Evolutionary conservation across 2,888 invertebrate genomes (phyloP).

Genomic region (Tiliacea aurago): DNA sequence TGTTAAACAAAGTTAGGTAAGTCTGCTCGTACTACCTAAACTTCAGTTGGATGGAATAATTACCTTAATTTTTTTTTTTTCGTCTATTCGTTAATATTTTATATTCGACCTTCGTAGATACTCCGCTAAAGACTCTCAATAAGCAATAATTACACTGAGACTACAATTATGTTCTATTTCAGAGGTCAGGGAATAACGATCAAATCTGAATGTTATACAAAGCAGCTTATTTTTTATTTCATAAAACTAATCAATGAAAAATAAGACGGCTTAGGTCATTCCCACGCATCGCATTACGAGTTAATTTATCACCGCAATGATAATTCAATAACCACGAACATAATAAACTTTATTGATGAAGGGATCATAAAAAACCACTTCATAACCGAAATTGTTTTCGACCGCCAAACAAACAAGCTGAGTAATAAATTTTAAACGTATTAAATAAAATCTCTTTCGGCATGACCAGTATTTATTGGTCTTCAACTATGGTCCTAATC

Average conservation of each 20-base stretch:
- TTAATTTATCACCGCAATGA: slow-evolving; percentile 67
- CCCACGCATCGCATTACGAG: slow-evolving; percentile 56
- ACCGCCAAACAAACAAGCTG: slow-evolving; percentile 79
- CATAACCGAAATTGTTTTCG: slow-evolving; percentile 84
- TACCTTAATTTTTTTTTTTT: neutral
- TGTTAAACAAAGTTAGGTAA: neutral
- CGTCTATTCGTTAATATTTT: no score
- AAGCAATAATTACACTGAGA: no score
- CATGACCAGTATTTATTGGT: slow-evolving; percentile 70
- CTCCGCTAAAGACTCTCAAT: neutral
- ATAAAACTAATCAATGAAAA: slow-evolving; percentile 9
- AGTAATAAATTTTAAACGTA: slow-evolving; percentile 87
- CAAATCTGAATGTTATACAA: neutral
- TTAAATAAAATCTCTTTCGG: slow-evolving; percentile 81
- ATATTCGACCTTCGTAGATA: neutral
- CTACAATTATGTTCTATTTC: neutral
- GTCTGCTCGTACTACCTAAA: neutral
- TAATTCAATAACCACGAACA: slow-evolving; percentile 76
- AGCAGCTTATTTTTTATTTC: neutral
- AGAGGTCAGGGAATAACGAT: neutral
- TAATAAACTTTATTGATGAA: slow-evolving; percentile 81
- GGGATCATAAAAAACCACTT: slow-evolving; percentile 84
- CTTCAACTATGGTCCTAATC: slow-evolving; percentile 41
- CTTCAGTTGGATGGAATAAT: neutral
- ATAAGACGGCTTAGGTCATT: slow-evolving; percentile 26